These are phyloP conservation scores for Ophraella communa DNA, from an alignment of 2,888 invertebrate species.

Conservation along the genomic window DNA sequence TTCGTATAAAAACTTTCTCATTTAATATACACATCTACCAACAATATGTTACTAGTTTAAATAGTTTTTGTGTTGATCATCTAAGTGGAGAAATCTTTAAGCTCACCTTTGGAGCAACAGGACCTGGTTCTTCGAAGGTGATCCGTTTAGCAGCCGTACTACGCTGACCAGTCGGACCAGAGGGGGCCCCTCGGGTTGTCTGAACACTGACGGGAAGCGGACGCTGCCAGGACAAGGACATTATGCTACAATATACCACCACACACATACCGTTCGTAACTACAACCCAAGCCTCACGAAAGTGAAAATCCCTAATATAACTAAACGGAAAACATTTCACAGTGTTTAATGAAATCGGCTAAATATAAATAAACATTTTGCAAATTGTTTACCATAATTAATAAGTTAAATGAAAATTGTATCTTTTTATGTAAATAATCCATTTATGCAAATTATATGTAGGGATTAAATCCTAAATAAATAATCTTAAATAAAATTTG, in stretches of 20 bases:
- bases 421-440: too few species aligned
- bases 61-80: neutral
- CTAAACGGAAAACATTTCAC: conserved; percentile 35
- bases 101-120: conserved; percentile 58
- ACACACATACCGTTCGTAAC: conserved; percentile 50
- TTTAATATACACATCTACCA: neutral
- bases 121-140: conserved; percentile 57
- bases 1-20: too few species aligned
- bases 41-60: neutral
- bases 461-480: too few species aligned
- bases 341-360: conserved; percentile 9
- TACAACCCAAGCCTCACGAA: conserved; percentile 49
- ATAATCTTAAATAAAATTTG: too few species aligned
- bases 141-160: conserved; percentile 62
- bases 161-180: conserved; percentile 49
- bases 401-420: too few species aligned
- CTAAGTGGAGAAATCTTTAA: conserved; percentile 21
- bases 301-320: conserved; percentile 37
- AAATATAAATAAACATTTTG: too few species aligned
- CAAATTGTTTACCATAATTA: too few species aligned
- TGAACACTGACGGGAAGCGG: conserved; percentile 55
- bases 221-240: conserved; percentile 59
- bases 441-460: too few species aligned
- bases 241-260: conserved; percentile 53
- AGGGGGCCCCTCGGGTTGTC: conserved; percentile 46